Evolutionary conservation across 2,888 invertebrate species (phyloP).

Genomic region (Meta bourneti): DNA sequence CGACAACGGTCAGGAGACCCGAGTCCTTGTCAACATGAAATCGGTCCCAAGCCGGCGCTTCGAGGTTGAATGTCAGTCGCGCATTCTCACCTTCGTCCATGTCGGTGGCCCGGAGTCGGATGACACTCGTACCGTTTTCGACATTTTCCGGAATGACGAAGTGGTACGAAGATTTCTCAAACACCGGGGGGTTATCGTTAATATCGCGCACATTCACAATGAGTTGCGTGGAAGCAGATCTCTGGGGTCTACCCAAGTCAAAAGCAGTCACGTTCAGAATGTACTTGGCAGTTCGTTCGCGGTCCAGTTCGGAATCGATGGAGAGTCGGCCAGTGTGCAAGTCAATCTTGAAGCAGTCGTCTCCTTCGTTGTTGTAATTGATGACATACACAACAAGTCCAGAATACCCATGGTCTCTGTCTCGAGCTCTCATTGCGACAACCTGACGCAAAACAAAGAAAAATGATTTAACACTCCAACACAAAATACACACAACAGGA

Average conservation of each 20-base stretch:
- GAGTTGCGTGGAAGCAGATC: slow-evolving; percentile 88
- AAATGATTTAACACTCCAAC: not conserved
- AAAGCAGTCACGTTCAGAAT: slow-evolving; percentile 92
- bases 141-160: slow-evolving; percentile 75
- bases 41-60: slow-evolving; percentile 86
- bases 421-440: slow-evolving; percentile 85
- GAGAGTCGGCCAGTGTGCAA: slow-evolving; percentile 92
- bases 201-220: slow-evolving; percentile 91
- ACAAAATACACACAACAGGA: not conserved
- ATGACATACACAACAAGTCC: slow-evolving; percentile 88
- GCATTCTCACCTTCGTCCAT: slow-evolving; percentile 91
- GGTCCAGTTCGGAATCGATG: slow-evolving; percentile 90
- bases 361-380: slow-evolving; percentile 83
- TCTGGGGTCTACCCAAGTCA: slow-evolving; percentile 90
- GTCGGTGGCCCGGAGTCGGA: slow-evolving; percentile 91
- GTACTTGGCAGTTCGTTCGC: slow-evolving; percentile 92
- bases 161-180: slow-evolving; percentile 85
- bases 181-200: slow-evolving; percentile 94
- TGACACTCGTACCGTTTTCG: slow-evolving; percentile 84
- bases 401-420: slow-evolving; percentile 94
- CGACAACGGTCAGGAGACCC: slow-evolving; percentile 89
- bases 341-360: slow-evolving; percentile 92
- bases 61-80: slow-evolving; percentile 86
- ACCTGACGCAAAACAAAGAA: slow-evolving; percentile 17
- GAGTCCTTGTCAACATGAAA: slow-evolving; percentile 89